Base-by-base conservation (phyloP, 2,888 invertebrate genomes). In the Drosophila koepferae region DNA sequence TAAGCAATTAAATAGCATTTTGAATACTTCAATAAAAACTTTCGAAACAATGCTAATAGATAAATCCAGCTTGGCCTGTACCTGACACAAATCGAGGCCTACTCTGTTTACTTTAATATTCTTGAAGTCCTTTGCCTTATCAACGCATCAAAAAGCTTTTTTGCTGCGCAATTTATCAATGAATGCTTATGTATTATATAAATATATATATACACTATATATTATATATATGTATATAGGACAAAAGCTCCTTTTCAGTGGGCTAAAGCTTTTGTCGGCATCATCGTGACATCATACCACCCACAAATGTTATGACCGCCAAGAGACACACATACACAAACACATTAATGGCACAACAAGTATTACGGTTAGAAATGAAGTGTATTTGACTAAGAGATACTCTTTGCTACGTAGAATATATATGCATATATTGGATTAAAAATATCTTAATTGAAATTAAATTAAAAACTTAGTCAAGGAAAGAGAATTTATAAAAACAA, bases 1-100 rank as follows among this genome's bases (percentile, higher is more conserved):
- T 63, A 88, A 51, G 28, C 78, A 77, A 78, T 73, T 81, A 44
- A 79, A 69, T 63, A 92, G 65, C 91, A 91, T 91, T 82, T 87
- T 82, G 1, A 16, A 40, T 10, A 3, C 0, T 46, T 59, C 10
- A 34, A 16, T 12, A 49, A 9, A 49, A 49, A 49, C n/a, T 31
- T 20, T 18, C 12, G 34, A 18, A 34, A 34, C 44, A 14, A 12
- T 44, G 12, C 43, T 44, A 2, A 20, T 6, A 20, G 14, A 20
- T 12, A 44, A 20, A 14, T 7, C 10, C 6, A 3, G 16, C 0
- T 48, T 28, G 12, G 8, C 9, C 2, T 16, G n/a, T 14, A n/a
- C 31, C 10, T 14, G 5, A 20, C 10, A n/a, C 9, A 44, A 31
- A 31, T 18, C 14, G n/a, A 63, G 60, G 51, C n/a, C 65, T 55